Evolutionary conservation across 2,888 invertebrate species (phyloP), one percentile per base, ranked within the genome.

Genomic region (Leuctra nigra): DNA sequence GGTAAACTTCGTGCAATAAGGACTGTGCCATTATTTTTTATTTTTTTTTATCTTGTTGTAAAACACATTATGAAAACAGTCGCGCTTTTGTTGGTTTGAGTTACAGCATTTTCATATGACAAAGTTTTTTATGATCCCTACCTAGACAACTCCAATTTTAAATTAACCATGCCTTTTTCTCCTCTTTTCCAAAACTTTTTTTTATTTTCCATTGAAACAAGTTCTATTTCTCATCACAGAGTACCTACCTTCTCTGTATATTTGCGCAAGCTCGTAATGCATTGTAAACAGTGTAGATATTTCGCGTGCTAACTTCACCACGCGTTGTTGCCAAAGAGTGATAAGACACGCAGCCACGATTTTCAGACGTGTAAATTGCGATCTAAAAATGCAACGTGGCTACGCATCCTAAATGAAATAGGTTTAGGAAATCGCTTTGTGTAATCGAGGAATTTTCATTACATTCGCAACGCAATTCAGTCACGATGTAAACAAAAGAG

Each of bases 391-490:
- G 33, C 29, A 22, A 35, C 50, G 50, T 50, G 50, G 29, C 35
- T 14, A 35, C 50, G 50, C 50, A 50, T 50, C 22, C 50, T 35
- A 50, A 50, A 33, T 50, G 50, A 50, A 35, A 33, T 29, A 50
- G 50, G n/a, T 35, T 50, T 29, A 4, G 50, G 50, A 35, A 50
- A 50, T 50, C 35, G 50, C 20, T 33, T 11, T 4, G 13, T 33
- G 35, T 35, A 35, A 50, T 16, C 50, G 33, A 16, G 33, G 20
- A 35, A 50, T 35, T 20, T 50, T 50, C 50, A 35, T 50, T 50
- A 35, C 18, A n/a, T 50, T 50, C 9, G 22, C 29, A 20, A 2
- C 6, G 41, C 11, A n/a, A n/a, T n/a, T n/a, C n/a, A n/a, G n/a
- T n/a, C n/a, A n/a, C n/a, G n/a, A n/a, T n/a, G n/a, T n/a, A n/a